A percentile compares a stretch with the other conserved stretches of the same genome.
These are phyloP conservation scores for Spatula clypeata DNA, from an alignment of 2,797 vertebrate genomes.

Conservation along the genomic window DNA sequence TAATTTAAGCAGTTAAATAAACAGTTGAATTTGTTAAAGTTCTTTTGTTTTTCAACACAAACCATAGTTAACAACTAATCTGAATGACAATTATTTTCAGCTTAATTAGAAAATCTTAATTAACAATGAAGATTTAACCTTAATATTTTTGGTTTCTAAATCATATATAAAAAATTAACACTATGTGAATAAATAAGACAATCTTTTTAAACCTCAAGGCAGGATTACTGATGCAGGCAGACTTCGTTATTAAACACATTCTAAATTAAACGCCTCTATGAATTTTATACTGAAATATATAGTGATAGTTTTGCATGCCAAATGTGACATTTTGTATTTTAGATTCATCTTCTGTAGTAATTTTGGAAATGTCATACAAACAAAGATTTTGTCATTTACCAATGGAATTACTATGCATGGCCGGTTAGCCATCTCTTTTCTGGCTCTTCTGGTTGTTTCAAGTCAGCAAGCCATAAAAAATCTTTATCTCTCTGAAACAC, in stretches of 20 bases:
- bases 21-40: conserved; percentile 84
- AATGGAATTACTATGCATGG: conserved; percentile 98
- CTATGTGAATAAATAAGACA: conserved; percentile 98
- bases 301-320: conserved; percentile 99
- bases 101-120: conserved; percentile 99
- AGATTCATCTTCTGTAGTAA: conserved; percentile 97
- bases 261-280: conserved; percentile 99
- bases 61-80: conserved; percentile 95
- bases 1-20: conserved; percentile 81
- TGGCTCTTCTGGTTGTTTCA: conserved; percentile 97
- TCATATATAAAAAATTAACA: conserved; percentile 85
- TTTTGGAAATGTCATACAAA: conserved; percentile 99
- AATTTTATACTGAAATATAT: conserved; percentile 99
- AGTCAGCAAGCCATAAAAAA: conserved; percentile 99
- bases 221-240: conserved; percentile 99
- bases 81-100: conserved; percentile 97
- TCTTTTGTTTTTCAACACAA: conserved; percentile 93
- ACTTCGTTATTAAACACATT: conserved; percentile 99
- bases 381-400: conserved; percentile 99
- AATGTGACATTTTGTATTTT: conserved; percentile 99
- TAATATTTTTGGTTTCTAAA: conserved; percentile 94
- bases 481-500: conserved; percentile 99
- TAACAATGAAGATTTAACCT: conserved; percentile 99
- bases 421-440: conserved; percentile 93
- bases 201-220: conserved; percentile 98